phyloP scores from a whole-genome alignment of 2,797 vertebrate genomes.

The Vipera ursinii region DNA sequence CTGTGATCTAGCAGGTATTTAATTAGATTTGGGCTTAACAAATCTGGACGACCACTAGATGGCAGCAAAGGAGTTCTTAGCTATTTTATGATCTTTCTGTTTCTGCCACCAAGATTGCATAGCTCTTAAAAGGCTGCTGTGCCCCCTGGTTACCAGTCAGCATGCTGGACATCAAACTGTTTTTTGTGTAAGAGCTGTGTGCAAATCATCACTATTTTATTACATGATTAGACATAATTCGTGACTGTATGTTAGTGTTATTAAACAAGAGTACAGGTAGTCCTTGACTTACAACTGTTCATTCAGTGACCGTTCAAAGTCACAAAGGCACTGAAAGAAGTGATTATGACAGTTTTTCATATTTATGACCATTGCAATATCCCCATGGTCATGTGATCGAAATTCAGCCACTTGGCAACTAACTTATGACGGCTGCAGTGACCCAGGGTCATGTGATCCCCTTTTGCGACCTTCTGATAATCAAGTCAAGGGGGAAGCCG shows the following conservation, averaged over 20 bases:
- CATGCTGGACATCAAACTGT: background rate
- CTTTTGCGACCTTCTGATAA: too few relatives aligned
- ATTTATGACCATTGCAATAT: too few relatives aligned
- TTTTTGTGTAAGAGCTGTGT: background rate
- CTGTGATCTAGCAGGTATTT: background rate
- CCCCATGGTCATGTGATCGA: too few relatives aligned
- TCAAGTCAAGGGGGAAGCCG: too few relatives aligned
- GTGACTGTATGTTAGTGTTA: accelerated
- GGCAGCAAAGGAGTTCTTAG: background rate
- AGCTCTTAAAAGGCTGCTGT: background rate
- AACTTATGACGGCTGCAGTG: too few relatives aligned
- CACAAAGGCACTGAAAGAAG: too few relatives aligned
- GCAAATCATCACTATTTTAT: accelerated
- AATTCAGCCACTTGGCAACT: too few relatives aligned
- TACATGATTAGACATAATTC: accelerated
- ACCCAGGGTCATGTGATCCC: too few relatives aligned
- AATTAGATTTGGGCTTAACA: background rate
- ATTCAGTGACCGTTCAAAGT: too few relatives aligned
- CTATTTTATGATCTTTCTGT: background rate
- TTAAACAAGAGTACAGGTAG: background rate
- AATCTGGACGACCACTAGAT: background rate
- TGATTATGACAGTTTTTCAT: too few relatives aligned
- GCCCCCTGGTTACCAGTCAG: background rate
- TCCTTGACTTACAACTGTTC: too few relatives aligned
- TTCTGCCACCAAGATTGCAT: background rate